Conservation (phyloP, 2,113 vertebrate genomes). For the Cebus imitator region DNA sequence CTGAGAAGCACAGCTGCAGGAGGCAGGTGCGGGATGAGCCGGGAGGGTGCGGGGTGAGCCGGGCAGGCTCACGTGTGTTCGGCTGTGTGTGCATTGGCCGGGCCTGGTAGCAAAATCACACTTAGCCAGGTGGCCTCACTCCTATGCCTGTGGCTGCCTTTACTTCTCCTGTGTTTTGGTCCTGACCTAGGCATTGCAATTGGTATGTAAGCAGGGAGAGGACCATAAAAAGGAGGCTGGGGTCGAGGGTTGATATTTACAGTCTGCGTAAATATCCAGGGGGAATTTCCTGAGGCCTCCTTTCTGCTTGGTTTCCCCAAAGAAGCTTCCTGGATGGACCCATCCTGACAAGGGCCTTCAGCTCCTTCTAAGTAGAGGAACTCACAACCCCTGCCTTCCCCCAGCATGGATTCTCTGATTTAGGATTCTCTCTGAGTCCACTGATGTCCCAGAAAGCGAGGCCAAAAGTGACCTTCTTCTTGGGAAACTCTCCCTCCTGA, state of each 20-base stretch:
- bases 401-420: background rate
- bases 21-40: too few species aligned
- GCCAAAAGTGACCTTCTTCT: background rate
- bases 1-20: background rate
- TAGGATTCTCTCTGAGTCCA: background rate
- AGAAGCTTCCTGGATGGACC: background rate
- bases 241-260: fast-evolving
- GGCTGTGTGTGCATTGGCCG: too few species aligned
- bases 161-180: background rate
- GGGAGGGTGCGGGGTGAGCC: fast-evolving
- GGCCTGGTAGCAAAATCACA: fast-evolving
- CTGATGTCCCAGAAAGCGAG: too few species aligned
- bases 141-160: fast-evolving
- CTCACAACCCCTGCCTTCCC: fast-evolving
- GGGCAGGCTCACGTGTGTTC: too few species aligned
- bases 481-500: background rate
- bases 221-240: background rate
- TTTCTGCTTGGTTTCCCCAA: background rate
- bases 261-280: background rate
- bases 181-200: background rate
- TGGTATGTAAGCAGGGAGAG: too few species aligned
- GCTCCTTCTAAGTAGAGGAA: fast-evolving
- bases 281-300: fast-evolving
- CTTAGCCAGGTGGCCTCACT: too few species aligned
- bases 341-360: background rate